A percentile compares a stretch with the other conserved stretches of the same genome.
Evolutionary conservation across 2,797 vertebrate genomes (phyloP).

Genomic region (Amphiprion clarkii): DNA sequence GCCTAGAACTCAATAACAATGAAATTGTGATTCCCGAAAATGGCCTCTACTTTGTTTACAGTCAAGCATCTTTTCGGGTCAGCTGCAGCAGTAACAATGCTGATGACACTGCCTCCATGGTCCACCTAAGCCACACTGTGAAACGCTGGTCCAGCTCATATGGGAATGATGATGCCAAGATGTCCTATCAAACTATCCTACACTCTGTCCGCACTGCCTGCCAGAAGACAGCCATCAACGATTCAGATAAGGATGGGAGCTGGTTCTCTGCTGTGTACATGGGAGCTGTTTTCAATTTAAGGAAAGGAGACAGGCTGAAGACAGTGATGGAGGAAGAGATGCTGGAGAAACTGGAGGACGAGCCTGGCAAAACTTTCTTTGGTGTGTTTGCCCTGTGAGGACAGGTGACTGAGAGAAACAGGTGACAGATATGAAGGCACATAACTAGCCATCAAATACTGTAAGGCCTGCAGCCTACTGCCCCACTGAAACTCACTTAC

Average conservation of each 20-base stretch:
- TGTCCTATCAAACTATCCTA: constrained; percentile 67
- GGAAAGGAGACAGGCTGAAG: constrained; percentile 64
- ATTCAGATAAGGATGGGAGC: fast-evolving
- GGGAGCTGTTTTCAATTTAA: constrained; percentile 81
- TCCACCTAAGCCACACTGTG: constrained; percentile 77
- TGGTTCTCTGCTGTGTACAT: constrained; percentile 78
- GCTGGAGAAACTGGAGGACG: constrained; percentile 50
- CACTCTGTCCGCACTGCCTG: constrained; percentile 74
- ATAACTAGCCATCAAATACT: too few species aligned
- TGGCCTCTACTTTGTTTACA: constrained; percentile 86
- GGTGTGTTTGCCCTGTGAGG: constrained; percentile 83
- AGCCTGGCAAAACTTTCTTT: constrained; percentile 78
- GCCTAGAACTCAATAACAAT: constrained; percentile 65
- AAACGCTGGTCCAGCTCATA: constrained; percentile 58
- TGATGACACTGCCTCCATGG: not conserved
- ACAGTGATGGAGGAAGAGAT: constrained; percentile 49
- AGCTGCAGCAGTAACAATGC: constrained; percentile 42
- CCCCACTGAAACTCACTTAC: not conserved
- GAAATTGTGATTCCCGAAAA: constrained; percentile 73
- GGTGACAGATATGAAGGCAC: too few species aligned
- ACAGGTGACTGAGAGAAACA: not conserved
- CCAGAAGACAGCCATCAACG: constrained; percentile 6
- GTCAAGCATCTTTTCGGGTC: constrained; percentile 80
- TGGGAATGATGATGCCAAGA: fast-evolving
- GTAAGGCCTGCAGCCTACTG: not conserved